These are phyloP conservation scores for Mercenaria mercenaria DNA, from an alignment of 1,140 invertebrate genomes.

Conservation along the genomic window DNA sequence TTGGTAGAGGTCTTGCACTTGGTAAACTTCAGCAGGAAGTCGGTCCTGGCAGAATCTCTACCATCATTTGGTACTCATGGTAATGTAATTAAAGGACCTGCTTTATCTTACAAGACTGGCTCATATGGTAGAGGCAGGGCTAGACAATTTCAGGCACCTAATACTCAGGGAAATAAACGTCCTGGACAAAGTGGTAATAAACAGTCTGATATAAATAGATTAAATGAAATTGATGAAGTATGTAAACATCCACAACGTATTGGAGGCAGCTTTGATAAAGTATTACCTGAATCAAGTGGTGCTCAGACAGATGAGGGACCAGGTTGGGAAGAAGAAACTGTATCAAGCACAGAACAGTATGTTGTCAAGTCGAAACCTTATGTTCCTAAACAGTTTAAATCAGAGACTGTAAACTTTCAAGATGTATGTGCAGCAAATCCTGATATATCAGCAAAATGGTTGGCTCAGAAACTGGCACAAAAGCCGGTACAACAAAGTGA, in stretches of 20 bases:
- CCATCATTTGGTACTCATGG: background rate
- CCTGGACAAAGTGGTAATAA: too few relatives aligned
- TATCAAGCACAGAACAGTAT: background rate
- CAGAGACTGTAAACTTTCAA: constrained; percentile 13
- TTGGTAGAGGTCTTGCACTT: background rate
- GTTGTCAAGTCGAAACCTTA: background rate
- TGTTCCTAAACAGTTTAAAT: background rate
- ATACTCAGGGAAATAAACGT: too few relatives aligned
- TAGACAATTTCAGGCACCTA: background rate
- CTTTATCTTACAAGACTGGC: background rate
- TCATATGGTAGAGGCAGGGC: background rate
- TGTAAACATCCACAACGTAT: too few relatives aligned
- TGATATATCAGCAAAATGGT: constrained; percentile 34
- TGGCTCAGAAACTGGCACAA: constrained; percentile 14
- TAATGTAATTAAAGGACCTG: background rate
- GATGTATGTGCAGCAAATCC: background rate
- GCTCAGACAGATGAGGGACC: background rate
- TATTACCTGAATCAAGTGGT: background rate
- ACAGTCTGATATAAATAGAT: too few relatives aligned
- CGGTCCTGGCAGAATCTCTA: background rate
- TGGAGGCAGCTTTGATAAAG: background rate
- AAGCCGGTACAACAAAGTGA: constrained; percentile 20
- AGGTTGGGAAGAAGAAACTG: background rate
- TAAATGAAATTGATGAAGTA: too few relatives aligned
- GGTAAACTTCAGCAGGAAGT: background rate